Evolutionary conservation across 2,113 vertebrate genomes (phyloP).

Genomic region (Atlantisia rogersi): DNA sequence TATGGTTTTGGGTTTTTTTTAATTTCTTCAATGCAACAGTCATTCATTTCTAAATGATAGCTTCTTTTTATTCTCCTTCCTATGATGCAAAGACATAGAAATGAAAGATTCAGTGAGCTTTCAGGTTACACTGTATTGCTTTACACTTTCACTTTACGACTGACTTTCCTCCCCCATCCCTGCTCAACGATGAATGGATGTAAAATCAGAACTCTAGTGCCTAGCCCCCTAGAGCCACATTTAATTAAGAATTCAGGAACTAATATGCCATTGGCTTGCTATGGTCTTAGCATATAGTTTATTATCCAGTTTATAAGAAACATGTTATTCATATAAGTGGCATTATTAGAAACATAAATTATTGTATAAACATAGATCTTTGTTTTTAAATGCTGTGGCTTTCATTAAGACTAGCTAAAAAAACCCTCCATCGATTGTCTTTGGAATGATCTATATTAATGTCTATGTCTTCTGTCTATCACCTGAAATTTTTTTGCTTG

Average conservation of each 20-base stretch:
- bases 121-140: neutral
- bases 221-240: neutral
- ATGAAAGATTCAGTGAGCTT: slow-evolving; percentile 24
- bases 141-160: neutral
- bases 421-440: neutral
- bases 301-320: slow-evolving; percentile 62
- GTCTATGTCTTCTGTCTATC: slow-evolving; percentile 21
- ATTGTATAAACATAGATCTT: neutral
- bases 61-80: slow-evolving; percentile 20
- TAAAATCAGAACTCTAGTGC: neutral
- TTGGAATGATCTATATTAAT: slow-evolving; percentile 30
- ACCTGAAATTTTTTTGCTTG: neutral
- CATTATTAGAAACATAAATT: slow-evolving; percentile 62
- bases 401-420: slow-evolving; percentile 33
- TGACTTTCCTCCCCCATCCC: neutral
- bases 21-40: slow-evolving; percentile 14
- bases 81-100: slow-evolving; percentile 1
- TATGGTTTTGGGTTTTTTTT: slow-evolving; percentile 1
- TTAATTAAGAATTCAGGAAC: slow-evolving; percentile 60
- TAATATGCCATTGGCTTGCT: neutral
- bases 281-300: slow-evolving; percentile 33
- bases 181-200: neutral
- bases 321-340: slow-evolving; percentile 51
- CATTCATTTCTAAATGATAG: slow-evolving; percentile 34
- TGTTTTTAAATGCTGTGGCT: slow-evolving; percentile 10